These are phyloP conservation scores for Dicentrarchus labrax DNA, from an alignment of 2,113 vertebrate genomes.

Conservation along the genomic window DNA sequence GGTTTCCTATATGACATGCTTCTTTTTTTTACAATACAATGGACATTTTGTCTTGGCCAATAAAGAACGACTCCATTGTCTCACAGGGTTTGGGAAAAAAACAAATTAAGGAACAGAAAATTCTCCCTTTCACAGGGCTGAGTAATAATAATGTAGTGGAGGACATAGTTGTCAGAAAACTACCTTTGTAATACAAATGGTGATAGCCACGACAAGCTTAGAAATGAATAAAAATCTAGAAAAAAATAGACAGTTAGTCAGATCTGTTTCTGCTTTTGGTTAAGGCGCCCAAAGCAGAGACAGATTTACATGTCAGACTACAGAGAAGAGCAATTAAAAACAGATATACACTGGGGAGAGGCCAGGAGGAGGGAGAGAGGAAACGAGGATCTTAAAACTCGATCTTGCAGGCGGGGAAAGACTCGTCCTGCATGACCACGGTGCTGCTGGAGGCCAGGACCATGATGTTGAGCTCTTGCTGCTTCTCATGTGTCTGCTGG, in stretches of 20 bases:
- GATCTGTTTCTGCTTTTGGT: constrained; percentile 40
- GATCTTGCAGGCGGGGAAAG: constrained; percentile 99
- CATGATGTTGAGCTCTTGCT: constrained; percentile 98
- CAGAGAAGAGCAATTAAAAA: constrained; percentile 62
- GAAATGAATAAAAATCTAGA: constrained; percentile 57
- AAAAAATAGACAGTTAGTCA: constrained; percentile 48
- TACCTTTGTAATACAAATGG: constrained; percentile 49
- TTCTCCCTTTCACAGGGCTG: constrained; percentile 5
- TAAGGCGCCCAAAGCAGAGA: constrained; percentile 22
- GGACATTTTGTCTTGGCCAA: neutral
- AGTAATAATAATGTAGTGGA: constrained; percentile 16
- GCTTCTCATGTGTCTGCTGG: constrained; percentile 97
- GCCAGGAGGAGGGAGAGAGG: neutral
- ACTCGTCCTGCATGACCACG: constrained; percentile 99
- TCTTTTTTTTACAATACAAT: neutral
- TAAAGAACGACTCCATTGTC: constrained; percentile 2
- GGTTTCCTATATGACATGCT: neutral
- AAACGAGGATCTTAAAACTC: constrained; percentile 90
- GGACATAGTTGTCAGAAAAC: constrained; percentile 22
- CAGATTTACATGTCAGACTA: constrained; percentile 51
- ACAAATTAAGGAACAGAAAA: neutral
- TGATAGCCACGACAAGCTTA: constrained; percentile 47
- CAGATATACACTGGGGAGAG: constrained; percentile 31
- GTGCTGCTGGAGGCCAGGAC: constrained; percentile 99
- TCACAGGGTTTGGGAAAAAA: neutral